Evolutionary conservation across 2,797 vertebrate species (phyloP).

Genomic region (Denticeps clupeoides): DNA sequence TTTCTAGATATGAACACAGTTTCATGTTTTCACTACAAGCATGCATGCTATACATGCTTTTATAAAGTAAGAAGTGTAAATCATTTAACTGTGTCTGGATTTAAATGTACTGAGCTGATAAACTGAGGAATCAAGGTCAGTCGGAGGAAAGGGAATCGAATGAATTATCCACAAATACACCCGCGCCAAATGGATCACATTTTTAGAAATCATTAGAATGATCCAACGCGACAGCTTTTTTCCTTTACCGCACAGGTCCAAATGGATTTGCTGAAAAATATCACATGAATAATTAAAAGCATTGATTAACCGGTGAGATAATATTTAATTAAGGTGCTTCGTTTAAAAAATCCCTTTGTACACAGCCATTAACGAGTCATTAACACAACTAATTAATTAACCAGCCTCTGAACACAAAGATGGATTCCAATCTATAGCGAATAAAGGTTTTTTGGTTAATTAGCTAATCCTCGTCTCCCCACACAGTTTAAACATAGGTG

Average conservation of each 20-base stretch:
- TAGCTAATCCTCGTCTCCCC: constrained; percentile 44
- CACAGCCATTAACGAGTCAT: constrained; percentile 59
- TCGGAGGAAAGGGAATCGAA: too few species aligned
- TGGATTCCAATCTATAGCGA: constrained; percentile 60
- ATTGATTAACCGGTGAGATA: constrained; percentile 72
- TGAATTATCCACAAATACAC: constrained; percentile 48
- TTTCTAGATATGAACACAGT: too few species aligned
- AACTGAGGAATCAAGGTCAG: too few species aligned
- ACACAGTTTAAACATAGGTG: constrained; percentile 35
- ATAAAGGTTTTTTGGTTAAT: constrained; percentile 62
- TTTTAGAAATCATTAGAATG: constrained; percentile 50
- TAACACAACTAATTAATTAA: constrained; percentile 73
- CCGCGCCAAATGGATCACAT: constrained; percentile 43
- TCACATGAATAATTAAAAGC: constrained; percentile 68
- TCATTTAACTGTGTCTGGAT: too few species aligned
- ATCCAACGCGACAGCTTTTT: constrained; percentile 52
- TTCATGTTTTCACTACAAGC: too few species aligned
- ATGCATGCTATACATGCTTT: too few species aligned
- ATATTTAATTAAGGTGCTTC: constrained; percentile 70
- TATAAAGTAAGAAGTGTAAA: too few species aligned
- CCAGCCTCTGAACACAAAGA: constrained; percentile 56
- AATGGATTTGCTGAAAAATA: constrained; percentile 63
- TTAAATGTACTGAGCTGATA: too few species aligned
- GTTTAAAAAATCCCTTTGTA: constrained; percentile 60
- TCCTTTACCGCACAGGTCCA: constrained; percentile 34